Base-by-base conservation (phyloP, 2,888 invertebrate species). In the Oligia latruncula region DNA sequence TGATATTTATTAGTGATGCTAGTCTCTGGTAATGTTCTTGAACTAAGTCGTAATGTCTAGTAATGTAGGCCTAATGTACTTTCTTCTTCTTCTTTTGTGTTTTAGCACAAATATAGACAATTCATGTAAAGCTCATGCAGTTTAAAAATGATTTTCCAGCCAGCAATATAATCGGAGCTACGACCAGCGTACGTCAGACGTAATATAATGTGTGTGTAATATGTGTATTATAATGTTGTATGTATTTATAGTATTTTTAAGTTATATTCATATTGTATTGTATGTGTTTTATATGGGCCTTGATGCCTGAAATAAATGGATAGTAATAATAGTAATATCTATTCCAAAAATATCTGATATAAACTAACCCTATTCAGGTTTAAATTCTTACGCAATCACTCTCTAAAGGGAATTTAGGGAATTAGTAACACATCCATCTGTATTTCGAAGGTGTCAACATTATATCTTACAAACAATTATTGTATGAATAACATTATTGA, bases 1-100 rank as follows among this genome's bases (percentile, higher is more conserved):
- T 72, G 66, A 67, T 79, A 85, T 87, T 82, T 87, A 84, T 78
- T 84, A 83, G 77, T 71, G 70, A 84, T 74, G 79, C 60, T 80
- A 71, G 70, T 20, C 60, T 62, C 49, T 58, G 29, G 17, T 70
- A 67, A 80, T 60, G 74, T 55, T 72, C 65, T 84, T 74, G n/a
- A 55, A 64, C 49, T 60, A 52, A 81, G 58, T 29, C 55, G 46
- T 67, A 60, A 75, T 71, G 62, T 58, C 9, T 65, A n/a, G 49
- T 29, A 58, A 62, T 65, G 4, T 60, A 46, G 23, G 15, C 35
- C 15, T 72, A 35, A 11, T 55, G 35, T 35, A 23, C 65, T 29
- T 70, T 35, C 5, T 62, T 71, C 3, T 79, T 67, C 2, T 46
- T 52, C 8, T 71, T 55, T 40, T 40, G 5, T 70, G 11, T 68